These are phyloP conservation scores for Leptopilina syphax DNA, from an alignment of 2,888 invertebrate species.

Conservation along the genomic window DNA sequence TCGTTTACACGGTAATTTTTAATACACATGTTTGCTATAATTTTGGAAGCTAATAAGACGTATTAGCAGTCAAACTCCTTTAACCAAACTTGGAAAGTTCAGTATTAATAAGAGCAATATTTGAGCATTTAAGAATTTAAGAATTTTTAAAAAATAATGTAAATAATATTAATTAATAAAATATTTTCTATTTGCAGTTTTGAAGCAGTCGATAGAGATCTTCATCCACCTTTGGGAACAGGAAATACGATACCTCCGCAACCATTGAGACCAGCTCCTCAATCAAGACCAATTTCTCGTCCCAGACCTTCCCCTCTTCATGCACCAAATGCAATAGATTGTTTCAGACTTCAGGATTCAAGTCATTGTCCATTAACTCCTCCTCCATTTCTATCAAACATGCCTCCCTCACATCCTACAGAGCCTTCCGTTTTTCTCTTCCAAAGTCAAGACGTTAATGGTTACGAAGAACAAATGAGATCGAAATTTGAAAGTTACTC, in stretches of 20 bases:
- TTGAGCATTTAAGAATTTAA: too few relatives aligned
- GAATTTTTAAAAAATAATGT: too few relatives aligned
- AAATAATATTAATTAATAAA: too few relatives aligned
- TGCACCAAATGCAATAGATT: slow-evolving; percentile 66
- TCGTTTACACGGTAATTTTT: slow-evolving; percentile 71
- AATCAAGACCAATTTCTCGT: slow-evolving; percentile 68
- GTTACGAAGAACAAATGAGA: slow-evolving; percentile 22
- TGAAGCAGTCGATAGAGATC: slow-evolving; percentile 73
- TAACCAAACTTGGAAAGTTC: too few relatives aligned
- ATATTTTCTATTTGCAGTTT: slow-evolving; percentile 62
- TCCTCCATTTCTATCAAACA: slow-evolving; percentile 62
- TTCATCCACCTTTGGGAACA: slow-evolving; percentile 67
- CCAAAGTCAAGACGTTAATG: slow-evolving; percentile 56
- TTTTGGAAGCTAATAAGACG: too few relatives aligned
- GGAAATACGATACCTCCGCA: slow-evolving; percentile 81
- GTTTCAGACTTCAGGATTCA: slow-evolving; percentile 66
- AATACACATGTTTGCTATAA: not conserved
- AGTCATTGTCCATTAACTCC: slow-evolving; percentile 71
- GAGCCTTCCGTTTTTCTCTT: slow-evolving; percentile 63
- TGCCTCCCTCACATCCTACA: slow-evolving; percentile 49
- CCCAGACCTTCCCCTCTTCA: slow-evolving; percentile 72
- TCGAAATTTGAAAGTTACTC: slow-evolving; percentile 47
- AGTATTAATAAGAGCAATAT: too few relatives aligned
- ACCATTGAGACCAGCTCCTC: slow-evolving; percentile 82
- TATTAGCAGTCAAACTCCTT: too few relatives aligned